Conservation (phyloP, 2,888 invertebrate genomes). For the Hymenopus coronatus region DNA sequence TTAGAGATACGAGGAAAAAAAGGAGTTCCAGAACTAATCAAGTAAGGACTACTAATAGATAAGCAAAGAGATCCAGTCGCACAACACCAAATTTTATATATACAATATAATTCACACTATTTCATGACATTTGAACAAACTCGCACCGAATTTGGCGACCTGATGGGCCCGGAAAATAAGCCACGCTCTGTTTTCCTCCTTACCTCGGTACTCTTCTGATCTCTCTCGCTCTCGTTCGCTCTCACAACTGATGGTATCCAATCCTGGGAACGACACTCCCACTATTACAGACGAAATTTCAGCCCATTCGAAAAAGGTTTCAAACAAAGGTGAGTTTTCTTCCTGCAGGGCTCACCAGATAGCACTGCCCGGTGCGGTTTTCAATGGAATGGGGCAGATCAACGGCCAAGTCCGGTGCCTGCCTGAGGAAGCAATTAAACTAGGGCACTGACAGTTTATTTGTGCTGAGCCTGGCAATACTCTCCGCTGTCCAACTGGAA, state of each 20-base stretch:
- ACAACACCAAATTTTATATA: slow-evolving; percentile 23
- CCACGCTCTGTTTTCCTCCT: slow-evolving; percentile 30
- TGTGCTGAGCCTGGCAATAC: slow-evolving; percentile 99
- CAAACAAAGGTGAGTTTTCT: slow-evolving; percentile 33
- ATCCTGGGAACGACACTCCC: neutral
- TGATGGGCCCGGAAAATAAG: slow-evolving; percentile 35
- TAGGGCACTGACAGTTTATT: slow-evolving; percentile 62
- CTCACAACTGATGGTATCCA: neutral
- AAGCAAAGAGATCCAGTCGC: slow-evolving; percentile 15
- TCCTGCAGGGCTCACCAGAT: slow-evolving; percentile 34
- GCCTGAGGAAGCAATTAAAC: slow-evolving; percentile 11
- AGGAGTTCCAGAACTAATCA: neutral
- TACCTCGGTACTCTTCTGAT: slow-evolving; percentile 5
- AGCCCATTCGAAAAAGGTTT: slow-evolving; percentile 27
- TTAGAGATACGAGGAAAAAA: neutral
- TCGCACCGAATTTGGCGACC: slow-evolving; percentile 31
- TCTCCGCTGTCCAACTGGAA: slow-evolving; percentile 97
- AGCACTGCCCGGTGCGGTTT: slow-evolving; percentile 30
- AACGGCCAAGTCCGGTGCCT: neutral
- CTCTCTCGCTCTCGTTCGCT: neutral
- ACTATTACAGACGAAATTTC: slow-evolving; percentile 13
- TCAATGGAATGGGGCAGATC: slow-evolving; percentile 19
- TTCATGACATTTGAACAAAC: slow-evolving; percentile 19
- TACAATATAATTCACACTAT: slow-evolving; percentile 18
- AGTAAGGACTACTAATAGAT: neutral